Conservation (phyloP, 2,113 vertebrate species). For the Naja naja region DNA sequence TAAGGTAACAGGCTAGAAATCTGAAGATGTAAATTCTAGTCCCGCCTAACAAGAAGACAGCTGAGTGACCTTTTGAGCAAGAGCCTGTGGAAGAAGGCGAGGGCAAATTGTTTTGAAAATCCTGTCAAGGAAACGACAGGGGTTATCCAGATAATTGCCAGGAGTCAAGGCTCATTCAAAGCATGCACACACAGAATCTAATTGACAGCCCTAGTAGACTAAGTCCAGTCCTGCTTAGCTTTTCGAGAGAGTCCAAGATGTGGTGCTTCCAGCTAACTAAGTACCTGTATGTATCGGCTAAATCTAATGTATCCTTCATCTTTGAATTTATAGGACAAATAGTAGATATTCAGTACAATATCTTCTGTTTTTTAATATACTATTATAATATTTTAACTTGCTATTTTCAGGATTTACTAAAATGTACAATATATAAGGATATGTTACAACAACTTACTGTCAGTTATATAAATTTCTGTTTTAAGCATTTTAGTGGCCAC, state of each 20-base stretch:
- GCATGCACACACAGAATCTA: background rate
- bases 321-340: background rate
- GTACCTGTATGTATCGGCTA: background rate
- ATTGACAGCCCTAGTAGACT: background rate
- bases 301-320: background rate
- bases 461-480: background rate
- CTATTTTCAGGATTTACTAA: background rate
- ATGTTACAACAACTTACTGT: background rate
- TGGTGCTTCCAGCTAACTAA: background rate
- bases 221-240: background rate
- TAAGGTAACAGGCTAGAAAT: background rate
- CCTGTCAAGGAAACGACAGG: background rate
- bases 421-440: background rate
- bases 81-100: background rate
- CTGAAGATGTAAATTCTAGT: background rate
- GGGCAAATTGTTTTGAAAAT: background rate
- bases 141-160: background rate
- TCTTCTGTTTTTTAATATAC: background rate
- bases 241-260: background rate
- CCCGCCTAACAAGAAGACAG: background rate
- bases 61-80: background rate
- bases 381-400: background rate
- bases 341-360: background rate
- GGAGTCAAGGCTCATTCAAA: background rate
- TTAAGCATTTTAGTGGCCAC: conserved; percentile 17